Percentiles rank a stretch among this genome's conserved stretches.
phyloP scores from a whole-genome alignment of 1,140 invertebrate species.

The Cotesia glomerata region DNA sequence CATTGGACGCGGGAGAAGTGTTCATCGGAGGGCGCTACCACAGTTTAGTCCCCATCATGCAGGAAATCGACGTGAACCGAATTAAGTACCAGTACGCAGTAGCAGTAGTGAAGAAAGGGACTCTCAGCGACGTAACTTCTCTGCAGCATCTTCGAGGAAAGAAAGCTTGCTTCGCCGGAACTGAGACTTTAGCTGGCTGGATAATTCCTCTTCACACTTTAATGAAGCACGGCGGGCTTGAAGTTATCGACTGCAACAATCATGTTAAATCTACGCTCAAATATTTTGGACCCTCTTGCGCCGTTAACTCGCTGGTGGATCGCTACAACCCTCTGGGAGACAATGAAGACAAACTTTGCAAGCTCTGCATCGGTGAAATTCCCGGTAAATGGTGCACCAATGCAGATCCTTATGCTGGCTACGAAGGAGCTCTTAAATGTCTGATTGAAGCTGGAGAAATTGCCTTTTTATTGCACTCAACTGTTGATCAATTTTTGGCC shows the following conservation, averaged over 20 bases:
- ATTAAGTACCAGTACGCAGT: slow-evolving; percentile 79
- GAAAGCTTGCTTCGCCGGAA: slow-evolving; percentile 88
- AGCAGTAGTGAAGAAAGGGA: slow-evolving; percentile 79
- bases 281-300: slow-evolving; percentile 91
- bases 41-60: slow-evolving; percentile 88
- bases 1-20: slow-evolving; percentile 90
- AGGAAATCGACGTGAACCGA: slow-evolving; percentile 71
- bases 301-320: slow-evolving; percentile 88
- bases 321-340: slow-evolving; percentile 94
- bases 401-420: slow-evolving; percentile 88
- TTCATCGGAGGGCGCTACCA: slow-evolving; percentile 92
- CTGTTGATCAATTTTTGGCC: slow-evolving; percentile 75
- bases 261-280: slow-evolving; percentile 91
- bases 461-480: slow-evolving; percentile 90
- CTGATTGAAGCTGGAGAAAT: slow-evolving; percentile 87
- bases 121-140: slow-evolving; percentile 68
- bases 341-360: slow-evolving; percentile 82
- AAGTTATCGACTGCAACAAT: slow-evolving; percentile 93
- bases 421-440: slow-evolving; percentile 88
- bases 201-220: slow-evolving; percentile 86
- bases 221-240: slow-evolving; percentile 80
- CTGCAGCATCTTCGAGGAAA: slow-evolving; percentile 76
- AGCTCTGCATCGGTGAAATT: slow-evolving; percentile 81
- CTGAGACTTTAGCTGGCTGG: slow-evolving; percentile 92
- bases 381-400: slow-evolving; percentile 82